phyloP scores from a whole-genome alignment of 2,888 invertebrate genomes.

The Blastobasis lacticolella region DNA sequence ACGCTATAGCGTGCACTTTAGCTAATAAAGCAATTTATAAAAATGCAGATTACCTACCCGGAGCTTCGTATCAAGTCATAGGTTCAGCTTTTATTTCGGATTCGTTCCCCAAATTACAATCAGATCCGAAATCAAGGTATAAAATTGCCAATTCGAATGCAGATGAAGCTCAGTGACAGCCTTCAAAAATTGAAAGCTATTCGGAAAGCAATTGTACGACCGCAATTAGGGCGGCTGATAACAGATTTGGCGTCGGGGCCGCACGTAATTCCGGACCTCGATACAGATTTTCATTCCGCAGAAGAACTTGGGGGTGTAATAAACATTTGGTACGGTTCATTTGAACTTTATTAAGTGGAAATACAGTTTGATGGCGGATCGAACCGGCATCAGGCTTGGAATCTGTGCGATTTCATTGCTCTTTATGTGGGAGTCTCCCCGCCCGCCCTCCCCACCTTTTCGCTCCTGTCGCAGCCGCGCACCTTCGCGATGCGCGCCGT shows the following conservation, averaged over 20 bases:
- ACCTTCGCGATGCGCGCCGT: slow-evolving; percentile 3
- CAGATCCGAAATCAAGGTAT: neutral
- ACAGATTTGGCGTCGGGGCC: slow-evolving; percentile 16
- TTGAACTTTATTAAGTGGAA: slow-evolving; percentile 61
- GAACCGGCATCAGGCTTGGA: slow-evolving; percentile 21
- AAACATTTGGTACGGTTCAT: slow-evolving; percentile 53
- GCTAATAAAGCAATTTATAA: too few species aligned
- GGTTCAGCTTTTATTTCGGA: neutral
- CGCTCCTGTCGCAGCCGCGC: slow-evolving; percentile 1
- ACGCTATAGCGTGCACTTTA: too few species aligned
- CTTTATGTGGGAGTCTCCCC: slow-evolving; percentile 15
- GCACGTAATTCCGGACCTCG: slow-evolving; percentile 25
- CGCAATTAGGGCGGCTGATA: slow-evolving; percentile 2
- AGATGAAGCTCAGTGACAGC: neutral
- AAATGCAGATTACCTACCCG: too few species aligned
- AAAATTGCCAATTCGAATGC: slow-evolving; percentile 3
- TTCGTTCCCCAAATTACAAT: slow-evolving; percentile 2
- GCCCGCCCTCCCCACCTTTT: slow-evolving; percentile 4
- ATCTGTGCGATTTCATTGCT: slow-evolving; percentile 20
- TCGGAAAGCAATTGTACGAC: slow-evolving; percentile 1
- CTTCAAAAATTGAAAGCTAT: slow-evolving; percentile 1
- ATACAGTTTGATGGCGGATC: slow-evolving; percentile 33
- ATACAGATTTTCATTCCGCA: slow-evolving; percentile 26
- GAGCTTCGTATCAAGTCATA: neutral
- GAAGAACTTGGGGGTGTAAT: slow-evolving; percentile 34